A percentile compares a stretch with the other conserved stretches of the same genome.
Conservation (phyloP, 2,797 vertebrate species). For the Fistularia tabacaria region DNA sequence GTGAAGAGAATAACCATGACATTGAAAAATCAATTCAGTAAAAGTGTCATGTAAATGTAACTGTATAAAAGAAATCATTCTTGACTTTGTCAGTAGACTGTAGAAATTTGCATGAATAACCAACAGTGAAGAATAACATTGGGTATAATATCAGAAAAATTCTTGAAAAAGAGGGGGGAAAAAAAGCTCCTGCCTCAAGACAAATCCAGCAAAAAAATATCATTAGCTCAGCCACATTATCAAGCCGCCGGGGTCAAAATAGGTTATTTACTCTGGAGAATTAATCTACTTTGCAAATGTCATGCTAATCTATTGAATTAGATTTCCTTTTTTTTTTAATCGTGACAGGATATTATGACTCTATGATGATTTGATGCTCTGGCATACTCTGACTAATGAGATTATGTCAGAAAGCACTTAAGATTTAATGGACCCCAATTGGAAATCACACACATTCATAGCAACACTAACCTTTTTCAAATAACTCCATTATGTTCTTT, state of each 20-base stretch:
- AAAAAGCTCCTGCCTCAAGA: too few species aligned
- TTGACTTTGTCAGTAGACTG: too few species aligned
- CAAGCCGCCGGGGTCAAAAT: not conserved
- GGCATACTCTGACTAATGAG: not conserved
- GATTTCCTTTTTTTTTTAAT: not conserved
- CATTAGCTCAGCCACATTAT: too few species aligned
- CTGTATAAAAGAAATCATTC: too few species aligned
- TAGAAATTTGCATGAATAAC: too few species aligned
- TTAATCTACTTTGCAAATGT: not conserved
- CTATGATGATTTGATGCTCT: slow-evolving; percentile 1
- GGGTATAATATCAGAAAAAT: too few species aligned
- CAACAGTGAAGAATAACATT: too few species aligned
- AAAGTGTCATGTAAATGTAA: not conserved
- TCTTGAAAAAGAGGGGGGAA: too few species aligned
- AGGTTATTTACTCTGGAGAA: not conserved
- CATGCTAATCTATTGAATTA: not conserved
- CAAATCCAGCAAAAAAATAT: too few species aligned
- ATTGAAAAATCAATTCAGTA: not conserved
- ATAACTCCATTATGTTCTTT: not conserved
- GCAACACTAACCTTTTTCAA: not conserved
- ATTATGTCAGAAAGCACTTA: slow-evolving; percentile 4
- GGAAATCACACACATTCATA: slow-evolving; percentile 2
- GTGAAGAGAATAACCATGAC: not conserved
- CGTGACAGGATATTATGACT: not conserved
- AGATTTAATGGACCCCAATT: not conserved